Percentiles rank a stretch among this genome's conserved stretches.
Conservation (phyloP, 2,113 vertebrate species). For the Strigops habroptila region DNA sequence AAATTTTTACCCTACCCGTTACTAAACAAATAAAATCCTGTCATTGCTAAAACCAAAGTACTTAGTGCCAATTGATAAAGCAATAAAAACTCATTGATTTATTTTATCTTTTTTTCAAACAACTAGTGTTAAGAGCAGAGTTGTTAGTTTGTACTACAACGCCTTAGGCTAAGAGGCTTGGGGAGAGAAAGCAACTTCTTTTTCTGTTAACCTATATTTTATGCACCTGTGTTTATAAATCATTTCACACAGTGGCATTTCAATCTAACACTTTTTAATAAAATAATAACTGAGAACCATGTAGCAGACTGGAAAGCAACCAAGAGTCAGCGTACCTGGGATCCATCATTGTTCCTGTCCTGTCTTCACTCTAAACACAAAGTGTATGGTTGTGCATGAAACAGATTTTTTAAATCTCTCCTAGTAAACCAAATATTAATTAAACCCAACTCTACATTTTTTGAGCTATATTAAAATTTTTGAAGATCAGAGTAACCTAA, state of each 20-base stretch:
- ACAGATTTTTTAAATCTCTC: background rate
- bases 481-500: background rate
- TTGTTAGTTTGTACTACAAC: background rate
- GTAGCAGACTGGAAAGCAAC: background rate
- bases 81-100: background rate
- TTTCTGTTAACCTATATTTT: background rate
- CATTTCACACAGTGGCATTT: background rate
- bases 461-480: background rate
- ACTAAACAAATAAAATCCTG: background rate
- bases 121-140: background rate
- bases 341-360: background rate
- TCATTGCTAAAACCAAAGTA: background rate
- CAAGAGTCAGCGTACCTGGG: background rate
- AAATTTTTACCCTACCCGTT: background rate
- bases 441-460: background rate
- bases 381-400: background rate
- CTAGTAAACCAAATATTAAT: background rate
- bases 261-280: background rate
- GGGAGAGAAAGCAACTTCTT: background rate
- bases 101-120: background rate
- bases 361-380: background rate
- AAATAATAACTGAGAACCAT: background rate
- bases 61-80: background rate
- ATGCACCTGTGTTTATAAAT: background rate
- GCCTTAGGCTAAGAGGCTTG: background rate